These are phyloP conservation scores for Tholera decimalis DNA, from an alignment of 2,888 invertebrate species.

Conservation along the genomic window DNA sequence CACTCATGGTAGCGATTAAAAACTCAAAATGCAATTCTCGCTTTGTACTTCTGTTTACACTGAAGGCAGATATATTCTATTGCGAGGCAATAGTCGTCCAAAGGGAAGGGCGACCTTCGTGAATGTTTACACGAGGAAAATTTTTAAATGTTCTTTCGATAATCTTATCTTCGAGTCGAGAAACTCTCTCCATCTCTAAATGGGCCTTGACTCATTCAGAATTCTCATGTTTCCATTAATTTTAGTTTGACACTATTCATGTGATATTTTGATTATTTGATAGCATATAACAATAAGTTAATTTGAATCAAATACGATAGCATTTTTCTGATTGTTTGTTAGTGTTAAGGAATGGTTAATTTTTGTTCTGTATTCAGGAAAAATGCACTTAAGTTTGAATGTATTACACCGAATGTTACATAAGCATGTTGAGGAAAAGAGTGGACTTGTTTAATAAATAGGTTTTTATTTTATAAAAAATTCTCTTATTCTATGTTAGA, in stretches of 20 bases:
- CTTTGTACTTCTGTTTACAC: too few relatives aligned
- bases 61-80: too few relatives aligned
- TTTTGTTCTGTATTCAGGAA: conserved; percentile 59
- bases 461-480: conserved; percentile 84
- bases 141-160: too few relatives aligned
- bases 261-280: conserved; percentile 68
- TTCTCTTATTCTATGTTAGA: conserved; percentile 81
- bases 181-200: too few relatives aligned
- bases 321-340: conserved; percentile 48
- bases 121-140: too few relatives aligned
- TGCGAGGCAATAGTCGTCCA: too few relatives aligned
- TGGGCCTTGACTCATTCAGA: too few relatives aligned
- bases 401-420: conserved; percentile 62
- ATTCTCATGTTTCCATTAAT: conserved; percentile 59
- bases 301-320: conserved; percentile 55
- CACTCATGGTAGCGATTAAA: too few relatives aligned
- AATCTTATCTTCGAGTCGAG: too few relatives aligned
- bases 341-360: conserved; percentile 54
- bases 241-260: conserved; percentile 64
- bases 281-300: conserved; percentile 51
- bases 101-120: too few relatives aligned
- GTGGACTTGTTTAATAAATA: conserved; percentile 84
- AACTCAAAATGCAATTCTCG: too few relatives aligned
- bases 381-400: conserved; percentile 63
- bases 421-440: conserved; percentile 49